phyloP scores from a whole-genome alignment of 1,140 invertebrate genomes.

The Drosophila guanche region DNA sequence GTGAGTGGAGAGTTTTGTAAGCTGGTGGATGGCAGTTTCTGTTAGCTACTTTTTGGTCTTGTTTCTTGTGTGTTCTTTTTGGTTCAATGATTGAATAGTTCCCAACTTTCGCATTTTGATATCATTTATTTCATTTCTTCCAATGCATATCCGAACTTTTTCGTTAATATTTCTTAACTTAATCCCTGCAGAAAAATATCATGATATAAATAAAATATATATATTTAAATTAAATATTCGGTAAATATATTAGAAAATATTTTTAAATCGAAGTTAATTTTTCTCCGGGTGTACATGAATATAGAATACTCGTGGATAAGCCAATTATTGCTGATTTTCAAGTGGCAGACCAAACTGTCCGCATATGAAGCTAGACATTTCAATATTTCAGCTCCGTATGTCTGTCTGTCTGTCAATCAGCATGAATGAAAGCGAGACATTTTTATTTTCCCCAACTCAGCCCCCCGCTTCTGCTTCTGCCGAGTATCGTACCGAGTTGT shows the following conservation, averaged over 20 bases:
- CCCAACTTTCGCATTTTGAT: no score
- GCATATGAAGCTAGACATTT: constrained; percentile 13
- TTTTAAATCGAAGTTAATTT: not conserved
- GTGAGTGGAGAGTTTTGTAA: constrained; percentile 15
- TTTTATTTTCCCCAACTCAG: constrained; percentile 47
- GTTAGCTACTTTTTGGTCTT: not conserved
- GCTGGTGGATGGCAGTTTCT: not conserved
- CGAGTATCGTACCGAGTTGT: constrained; percentile 8
- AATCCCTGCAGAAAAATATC: no score
- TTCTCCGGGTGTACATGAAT: not conserved
- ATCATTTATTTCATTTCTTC: no score
- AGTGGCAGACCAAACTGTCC: constrained; percentile 12
- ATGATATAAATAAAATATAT: no score
- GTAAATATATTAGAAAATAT: no score
- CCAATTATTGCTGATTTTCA: constrained; percentile 40
- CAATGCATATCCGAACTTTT: no score
- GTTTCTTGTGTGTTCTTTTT: no score
- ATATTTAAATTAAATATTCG: no score
- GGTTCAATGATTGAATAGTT: no score
- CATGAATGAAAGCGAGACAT: constrained; percentile 51
- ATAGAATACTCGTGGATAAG: constrained; percentile 4
- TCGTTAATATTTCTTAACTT: not conserved
- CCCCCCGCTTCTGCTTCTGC: no score
- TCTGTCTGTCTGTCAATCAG: constrained; percentile 49
- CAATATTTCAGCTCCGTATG: constrained; percentile 11